Evolutionary conservation across 2,113 vertebrate species (phyloP), one percentile per base, ranked within the genome.

Genomic region (Zapornia atra): DNA sequence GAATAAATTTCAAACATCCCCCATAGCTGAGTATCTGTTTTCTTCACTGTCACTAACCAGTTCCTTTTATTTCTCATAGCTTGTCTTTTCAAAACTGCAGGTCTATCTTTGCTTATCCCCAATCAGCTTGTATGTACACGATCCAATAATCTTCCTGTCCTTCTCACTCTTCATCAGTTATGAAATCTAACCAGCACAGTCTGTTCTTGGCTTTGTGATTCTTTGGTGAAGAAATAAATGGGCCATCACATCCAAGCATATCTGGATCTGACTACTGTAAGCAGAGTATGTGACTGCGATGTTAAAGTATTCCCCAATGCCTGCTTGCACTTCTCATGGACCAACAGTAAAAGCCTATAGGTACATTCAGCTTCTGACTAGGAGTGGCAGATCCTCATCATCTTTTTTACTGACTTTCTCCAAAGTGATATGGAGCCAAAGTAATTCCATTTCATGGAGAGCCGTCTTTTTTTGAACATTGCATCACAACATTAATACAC

Each of bases 21-120:
- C 6, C 1, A 0, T 3, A 65, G 54, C 7, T 0, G 2, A 69
- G 6, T 66, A 42, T 33, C n/a, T 53, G 5, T 29, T 82, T 79
- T 76, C 73, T 85, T 82, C 65, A 54, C 22, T 42, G 42, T 51
- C 33, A 76, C 28, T 59, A 70, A 71, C 4, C 17, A 72, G 26
- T 10, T 40, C 46, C 46, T 82, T 92, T 56, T 26, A 69, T 56
- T 90, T 86, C 48, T 90, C 42, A 51, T 8, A 42, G 53, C 56
- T 18, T 68, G 16, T 21, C 6, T 79, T 92, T 71, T 72, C 65
- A 68, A 25, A 70, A 64, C 24, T 50, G 25, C 56, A 82, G n/a
- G 46, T 19, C 57, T 64, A 16, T 42, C 20, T 70, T 75, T 77
- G 40, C 60, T 75, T 78, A 73, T 73, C 50, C 28, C 5, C 1